A percentile compares a stretch with the other conserved stretches of the same genome.
Conservation (phyloP, 2,113 vertebrate genomes). For the Hippocampus barbouri region DNA sequence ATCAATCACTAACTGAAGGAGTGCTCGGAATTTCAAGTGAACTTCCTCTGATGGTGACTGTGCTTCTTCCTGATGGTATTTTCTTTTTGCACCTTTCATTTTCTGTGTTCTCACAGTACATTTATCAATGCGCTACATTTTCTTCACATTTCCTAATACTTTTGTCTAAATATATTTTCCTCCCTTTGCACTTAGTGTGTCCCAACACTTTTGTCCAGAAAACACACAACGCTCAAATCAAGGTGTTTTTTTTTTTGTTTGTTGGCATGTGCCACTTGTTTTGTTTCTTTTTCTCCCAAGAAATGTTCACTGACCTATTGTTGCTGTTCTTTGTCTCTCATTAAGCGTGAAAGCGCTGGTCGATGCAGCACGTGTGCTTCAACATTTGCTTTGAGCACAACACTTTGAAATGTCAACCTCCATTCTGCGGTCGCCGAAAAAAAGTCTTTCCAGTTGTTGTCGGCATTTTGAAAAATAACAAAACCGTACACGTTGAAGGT, state of each 20-base stretch:
- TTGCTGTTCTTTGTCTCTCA: background rate
- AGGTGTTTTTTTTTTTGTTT: background rate
- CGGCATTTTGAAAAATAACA: background rate
- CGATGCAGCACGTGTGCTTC: background rate
- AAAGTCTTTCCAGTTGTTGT: background rate
- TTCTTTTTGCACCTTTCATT: too few species aligned
- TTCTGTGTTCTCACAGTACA: too few species aligned
- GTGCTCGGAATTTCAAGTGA: background rate
- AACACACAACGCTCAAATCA: background rate
- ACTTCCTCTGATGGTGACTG: too few species aligned
- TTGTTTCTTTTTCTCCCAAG: background rate
- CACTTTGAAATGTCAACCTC: constrained; percentile 4
- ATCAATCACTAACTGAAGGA: background rate
- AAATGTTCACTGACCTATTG: background rate
- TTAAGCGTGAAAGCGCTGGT: background rate
- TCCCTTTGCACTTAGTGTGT: background rate
- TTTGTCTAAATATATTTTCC: background rate
- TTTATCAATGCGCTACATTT: background rate
- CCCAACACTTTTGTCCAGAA: background rate
- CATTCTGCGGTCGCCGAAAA: background rate
- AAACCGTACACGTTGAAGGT: background rate
- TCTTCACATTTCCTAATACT: background rate
- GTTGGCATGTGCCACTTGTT: background rate
- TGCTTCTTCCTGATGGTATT: too few species aligned
- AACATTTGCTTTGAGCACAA: background rate